Evolutionary conservation across 2,888 invertebrate species (phyloP).

Genomic region (Barypeithes pellucidus): DNA sequence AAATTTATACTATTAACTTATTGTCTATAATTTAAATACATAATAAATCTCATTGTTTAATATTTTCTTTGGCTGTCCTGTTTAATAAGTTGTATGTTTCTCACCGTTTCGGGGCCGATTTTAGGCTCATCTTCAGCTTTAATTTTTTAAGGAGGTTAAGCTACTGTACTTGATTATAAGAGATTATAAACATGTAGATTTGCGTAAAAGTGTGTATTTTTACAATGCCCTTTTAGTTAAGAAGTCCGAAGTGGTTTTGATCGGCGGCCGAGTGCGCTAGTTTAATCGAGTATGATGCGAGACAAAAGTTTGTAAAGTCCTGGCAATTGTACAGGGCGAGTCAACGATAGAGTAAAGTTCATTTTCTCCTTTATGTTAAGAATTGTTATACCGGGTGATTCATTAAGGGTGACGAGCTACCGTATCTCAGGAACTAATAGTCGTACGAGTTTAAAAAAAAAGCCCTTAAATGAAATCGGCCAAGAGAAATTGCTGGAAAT

Average conservation of each 20-base stretch:
- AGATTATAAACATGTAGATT: conserved; percentile 52
- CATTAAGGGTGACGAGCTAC: too few relatives aligned
- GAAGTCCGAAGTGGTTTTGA: not conserved
- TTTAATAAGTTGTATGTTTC: conserved; percentile 35
- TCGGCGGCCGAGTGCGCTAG: too few relatives aligned
- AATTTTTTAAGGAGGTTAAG: conserved; percentile 43
- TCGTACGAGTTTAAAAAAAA: too few relatives aligned
- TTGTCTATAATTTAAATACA: conserved; percentile 60
- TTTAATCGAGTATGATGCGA: not conserved
- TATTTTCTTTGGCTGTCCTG: conserved; percentile 37
- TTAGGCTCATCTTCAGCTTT: conserved; percentile 42
- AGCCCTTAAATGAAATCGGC: too few relatives aligned
- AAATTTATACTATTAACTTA: conserved; percentile 69
- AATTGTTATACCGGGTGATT: too few relatives aligned
- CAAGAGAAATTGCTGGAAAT: too few relatives aligned
- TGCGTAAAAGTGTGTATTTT: conserved; percentile 46
- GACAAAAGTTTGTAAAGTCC: too few relatives aligned
- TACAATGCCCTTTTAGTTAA: conserved; percentile 31
- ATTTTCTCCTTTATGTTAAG: too few relatives aligned
- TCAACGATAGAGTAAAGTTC: too few relatives aligned
- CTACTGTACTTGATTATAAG: conserved; percentile 51
- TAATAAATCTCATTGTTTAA: conserved; percentile 43
- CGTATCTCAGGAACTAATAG: too few relatives aligned
- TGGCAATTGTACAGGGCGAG: too few relatives aligned
- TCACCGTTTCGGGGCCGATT: conserved; percentile 23